Evolutionary conservation across 2,113 vertebrate species (phyloP).

Genomic region (Engraulis encrasicolus): DNA sequence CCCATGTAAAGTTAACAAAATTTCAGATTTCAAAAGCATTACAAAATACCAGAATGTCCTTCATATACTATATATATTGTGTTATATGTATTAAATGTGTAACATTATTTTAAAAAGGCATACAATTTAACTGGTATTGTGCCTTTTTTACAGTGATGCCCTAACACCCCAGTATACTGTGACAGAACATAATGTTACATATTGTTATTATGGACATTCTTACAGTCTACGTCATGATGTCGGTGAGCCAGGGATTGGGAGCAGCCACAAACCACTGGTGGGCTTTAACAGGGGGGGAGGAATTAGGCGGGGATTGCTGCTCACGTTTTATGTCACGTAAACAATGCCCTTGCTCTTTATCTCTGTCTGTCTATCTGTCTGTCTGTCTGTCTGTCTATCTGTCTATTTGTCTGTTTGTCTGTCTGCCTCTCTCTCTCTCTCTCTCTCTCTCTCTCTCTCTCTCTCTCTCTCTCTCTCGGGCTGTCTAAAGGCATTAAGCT

Average conservation of each 20-base stretch:
- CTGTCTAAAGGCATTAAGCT: slow-evolving; percentile 52
- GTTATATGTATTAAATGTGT: not conserved
- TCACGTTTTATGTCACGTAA: slow-evolving; percentile 69
- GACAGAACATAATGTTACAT: no score
- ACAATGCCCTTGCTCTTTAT: slow-evolving; percentile 61
- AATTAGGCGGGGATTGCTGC: slow-evolving; percentile 53
- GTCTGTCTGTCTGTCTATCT: no score
- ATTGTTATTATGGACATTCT: no score
- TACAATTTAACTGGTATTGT: not conserved
- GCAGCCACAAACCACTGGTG: not conserved
- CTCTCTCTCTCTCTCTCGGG: no score
- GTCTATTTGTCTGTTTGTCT: no score
- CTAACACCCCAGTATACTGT: no score
- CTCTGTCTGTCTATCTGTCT: no score
- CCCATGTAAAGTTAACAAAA: not conserved
- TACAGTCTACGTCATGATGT: no score
- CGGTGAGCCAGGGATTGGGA: slow-evolving; percentile 39
- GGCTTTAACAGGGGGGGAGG: slow-evolving; percentile 26
- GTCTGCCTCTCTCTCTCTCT: no score
- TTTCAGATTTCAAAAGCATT: not conserved
- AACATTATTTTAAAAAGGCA: not conserved
- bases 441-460: no score
- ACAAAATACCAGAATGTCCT: not conserved
- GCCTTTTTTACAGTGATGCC: not conserved
- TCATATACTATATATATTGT: no score